phyloP scores from a whole-genome alignment of 2,888 invertebrate genomes.

The Brenthis hecate region DNA sequence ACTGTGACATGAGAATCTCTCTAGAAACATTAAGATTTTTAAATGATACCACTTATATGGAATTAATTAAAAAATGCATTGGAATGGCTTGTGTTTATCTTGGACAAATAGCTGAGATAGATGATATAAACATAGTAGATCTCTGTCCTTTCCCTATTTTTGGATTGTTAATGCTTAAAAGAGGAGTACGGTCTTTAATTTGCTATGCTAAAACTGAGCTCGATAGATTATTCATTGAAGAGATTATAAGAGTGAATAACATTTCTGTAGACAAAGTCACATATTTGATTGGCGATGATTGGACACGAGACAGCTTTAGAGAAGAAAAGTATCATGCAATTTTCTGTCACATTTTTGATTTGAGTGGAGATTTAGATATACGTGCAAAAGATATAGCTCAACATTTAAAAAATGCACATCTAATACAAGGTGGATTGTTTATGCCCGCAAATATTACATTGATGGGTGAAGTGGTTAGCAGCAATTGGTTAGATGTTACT shows the following conservation, averaged over 20 bases:
- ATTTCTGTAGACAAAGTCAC: slow-evolving; percentile 62
- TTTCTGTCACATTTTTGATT: slow-evolving; percentile 78
- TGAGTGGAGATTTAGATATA: slow-evolving; percentile 81
- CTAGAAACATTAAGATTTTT: slow-evolving; percentile 67
- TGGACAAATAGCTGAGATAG: slow-evolving; percentile 62
- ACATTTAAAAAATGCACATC: slow-evolving; percentile 56
- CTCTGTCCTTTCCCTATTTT: slow-evolving; percentile 84
- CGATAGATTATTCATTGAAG: slow-evolving; percentile 68
- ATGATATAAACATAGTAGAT: slow-evolving; percentile 76
- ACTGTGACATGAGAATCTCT: slow-evolving; percentile 52
- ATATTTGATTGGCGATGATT: slow-evolving; percentile 61
- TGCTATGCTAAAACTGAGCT: slow-evolving; percentile 64
- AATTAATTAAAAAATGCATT: slow-evolving; percentile 62
- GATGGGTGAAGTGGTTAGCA: slow-evolving; percentile 82
- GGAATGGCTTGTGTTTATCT: slow-evolving; percentile 64
- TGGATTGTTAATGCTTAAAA: slow-evolving; percentile 81
- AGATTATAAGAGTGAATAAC: slow-evolving; percentile 67
- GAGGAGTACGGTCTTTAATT: slow-evolving; percentile 69
- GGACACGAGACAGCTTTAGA: slow-evolving; percentile 52
- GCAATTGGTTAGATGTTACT: slow-evolving; percentile 82
- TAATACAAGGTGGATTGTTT: slow-evolving; percentile 70
- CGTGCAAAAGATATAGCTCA: slow-evolving; percentile 53
- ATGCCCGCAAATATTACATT: slow-evolving; percentile 80
- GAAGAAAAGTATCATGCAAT: slow-evolving; percentile 77
- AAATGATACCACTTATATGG: slow-evolving; percentile 75